These are phyloP conservation scores for Trichopoda pennipes DNA, from an alignment of 2,888 invertebrate genomes.

Conservation along the genomic window DNA sequence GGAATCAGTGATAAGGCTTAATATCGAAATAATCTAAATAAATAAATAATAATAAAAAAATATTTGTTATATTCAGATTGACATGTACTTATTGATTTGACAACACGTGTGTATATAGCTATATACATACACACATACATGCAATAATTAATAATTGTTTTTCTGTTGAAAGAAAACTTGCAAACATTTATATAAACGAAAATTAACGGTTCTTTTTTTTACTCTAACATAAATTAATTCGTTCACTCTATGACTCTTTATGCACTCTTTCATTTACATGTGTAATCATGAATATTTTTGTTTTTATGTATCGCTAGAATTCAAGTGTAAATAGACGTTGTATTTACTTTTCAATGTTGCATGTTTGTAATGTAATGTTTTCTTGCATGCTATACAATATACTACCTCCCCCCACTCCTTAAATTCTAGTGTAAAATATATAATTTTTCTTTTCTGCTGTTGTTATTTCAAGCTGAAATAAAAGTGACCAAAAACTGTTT, in stretches of 20 bases:
- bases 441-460: neutral
- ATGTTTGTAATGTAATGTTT: conserved; percentile 61
- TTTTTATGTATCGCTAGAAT: no score
- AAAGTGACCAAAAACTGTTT: conserved; percentile 26
- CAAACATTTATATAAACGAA: no score
- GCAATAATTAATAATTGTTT: neutral
- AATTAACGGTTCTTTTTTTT: neutral
- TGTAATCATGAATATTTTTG: no score
- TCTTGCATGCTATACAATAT: conserved; percentile 47
- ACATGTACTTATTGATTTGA: no score
- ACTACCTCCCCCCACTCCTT: neutral
- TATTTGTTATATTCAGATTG: no score
- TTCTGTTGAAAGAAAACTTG: no score
- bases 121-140: neutral
- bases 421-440: neutral
- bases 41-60: no score
- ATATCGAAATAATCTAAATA: no score
- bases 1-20: no score
- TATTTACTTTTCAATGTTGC: conserved; percentile 62
- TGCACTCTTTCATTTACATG: no score
- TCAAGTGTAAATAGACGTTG: no score
- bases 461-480: conserved; percentile 8
- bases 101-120: neutral
- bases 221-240: conserved; percentile 1
- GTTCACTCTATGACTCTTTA: no score